Evolutionary conservation across 1,140 invertebrate species (phyloP).

Genomic region (roundworm (Caenorhabditis elegans)): DNA sequence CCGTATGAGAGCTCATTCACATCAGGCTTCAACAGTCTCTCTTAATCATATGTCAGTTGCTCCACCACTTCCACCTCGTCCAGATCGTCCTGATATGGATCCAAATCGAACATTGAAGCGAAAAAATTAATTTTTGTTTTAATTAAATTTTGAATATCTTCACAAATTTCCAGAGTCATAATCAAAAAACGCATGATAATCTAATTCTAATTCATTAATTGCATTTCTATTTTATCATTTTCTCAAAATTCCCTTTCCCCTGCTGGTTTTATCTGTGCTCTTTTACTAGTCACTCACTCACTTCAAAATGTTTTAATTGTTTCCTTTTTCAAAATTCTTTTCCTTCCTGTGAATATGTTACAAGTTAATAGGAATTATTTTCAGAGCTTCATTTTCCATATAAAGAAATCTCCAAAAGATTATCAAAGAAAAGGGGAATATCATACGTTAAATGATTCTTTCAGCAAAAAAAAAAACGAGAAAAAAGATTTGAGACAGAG

Average conservation of each 20-base stretch:
- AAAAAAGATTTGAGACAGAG: neutral
- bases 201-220: too few species aligned
- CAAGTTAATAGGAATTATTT: neutral
- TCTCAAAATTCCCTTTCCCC: too few species aligned
- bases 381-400: slow-evolving; percentile 30
- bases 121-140: neutral
- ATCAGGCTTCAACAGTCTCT: neutral
- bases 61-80: neutral
- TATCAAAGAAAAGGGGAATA: neutral
- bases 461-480: neutral
- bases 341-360: neutral
- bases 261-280: neutral
- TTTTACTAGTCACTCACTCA: neutral
- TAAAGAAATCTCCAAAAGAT: neutral
- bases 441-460: too few species aligned
- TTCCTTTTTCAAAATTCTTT: neutral
- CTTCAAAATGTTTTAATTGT: neutral
- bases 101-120: neutral
- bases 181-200: too few species aligned
- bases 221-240: too few species aligned
- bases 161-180: too few species aligned
- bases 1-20: neutral
- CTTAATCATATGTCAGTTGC: neutral
- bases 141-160: too few species aligned
- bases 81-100: neutral